Evolutionary conservation across 1,140 invertebrate species (phyloP).

Genomic region (Nautilus pompilius): DNA sequence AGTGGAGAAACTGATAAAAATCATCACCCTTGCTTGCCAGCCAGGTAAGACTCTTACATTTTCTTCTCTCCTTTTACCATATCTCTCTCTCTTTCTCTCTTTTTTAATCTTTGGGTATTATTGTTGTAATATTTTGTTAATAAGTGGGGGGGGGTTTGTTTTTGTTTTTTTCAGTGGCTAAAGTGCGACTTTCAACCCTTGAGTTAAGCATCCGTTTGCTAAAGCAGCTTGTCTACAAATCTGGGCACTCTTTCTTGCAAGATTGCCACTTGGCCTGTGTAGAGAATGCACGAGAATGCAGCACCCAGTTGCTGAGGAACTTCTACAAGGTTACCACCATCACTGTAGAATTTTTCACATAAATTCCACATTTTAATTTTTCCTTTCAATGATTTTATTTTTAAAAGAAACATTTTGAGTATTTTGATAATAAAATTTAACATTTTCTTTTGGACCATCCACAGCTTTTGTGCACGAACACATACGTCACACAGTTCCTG

Average conservation of each 20-base stretch:
- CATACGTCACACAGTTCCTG: too few relatives aligned
- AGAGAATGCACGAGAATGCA: slow-evolving; percentile 79
- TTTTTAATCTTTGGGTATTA: neutral
- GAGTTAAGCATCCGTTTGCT: slow-evolving; percentile 82
- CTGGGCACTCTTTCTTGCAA: slow-evolving; percentile 61
- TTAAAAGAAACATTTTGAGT: neutral
- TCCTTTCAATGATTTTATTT: neutral
- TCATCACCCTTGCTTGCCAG: slow-evolving; percentile 78
- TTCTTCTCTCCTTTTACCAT: neutral
- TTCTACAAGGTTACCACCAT: slow-evolving; percentile 75
- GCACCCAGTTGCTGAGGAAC: slow-evolving; percentile 80
- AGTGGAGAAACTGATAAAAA: slow-evolving; percentile 75
- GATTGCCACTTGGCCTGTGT: slow-evolving; percentile 69
- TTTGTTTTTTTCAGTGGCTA: slow-evolving; percentile 58
- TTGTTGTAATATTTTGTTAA: neutral
- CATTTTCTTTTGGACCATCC: too few relatives aligned
- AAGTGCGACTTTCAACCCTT: slow-evolving; percentile 84
- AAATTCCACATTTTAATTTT: neutral
- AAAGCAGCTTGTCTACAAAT: slow-evolving; percentile 58
- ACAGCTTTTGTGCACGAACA: too few relatives aligned
- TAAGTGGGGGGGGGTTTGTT: neutral
- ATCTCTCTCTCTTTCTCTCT: neutral
- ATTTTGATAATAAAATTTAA: neutral
- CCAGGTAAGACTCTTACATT: slow-evolving; percentile 44
- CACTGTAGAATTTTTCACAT: neutral